These are phyloP conservation scores for Eristalinus sepulchralis DNA, from an alignment of 2,888 invertebrate genomes.

Conservation along the genomic window DNA sequence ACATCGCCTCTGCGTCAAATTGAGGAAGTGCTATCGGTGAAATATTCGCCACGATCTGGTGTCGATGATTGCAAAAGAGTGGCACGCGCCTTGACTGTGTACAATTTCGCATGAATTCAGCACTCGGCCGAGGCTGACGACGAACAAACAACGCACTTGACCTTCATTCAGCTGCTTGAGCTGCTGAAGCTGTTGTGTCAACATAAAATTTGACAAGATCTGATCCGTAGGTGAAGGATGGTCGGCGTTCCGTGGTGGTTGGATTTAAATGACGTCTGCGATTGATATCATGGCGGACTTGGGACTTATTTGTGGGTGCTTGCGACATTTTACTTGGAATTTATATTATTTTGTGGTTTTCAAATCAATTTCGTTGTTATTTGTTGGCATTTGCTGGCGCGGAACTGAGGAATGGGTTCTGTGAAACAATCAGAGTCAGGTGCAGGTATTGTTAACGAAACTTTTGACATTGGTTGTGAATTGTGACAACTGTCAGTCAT, in stretches of 20 bases:
- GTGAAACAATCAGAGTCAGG: not conserved
- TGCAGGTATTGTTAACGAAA: not conserved
- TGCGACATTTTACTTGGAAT: constrained; percentile 55
- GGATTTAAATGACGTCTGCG: not conserved
- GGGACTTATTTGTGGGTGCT: constrained; percentile 24
- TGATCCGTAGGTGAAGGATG: not conserved
- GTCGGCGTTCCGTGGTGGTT: not conserved
- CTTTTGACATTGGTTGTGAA: not conserved
- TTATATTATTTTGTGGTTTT: constrained; percentile 38
- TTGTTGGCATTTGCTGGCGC: not conserved
- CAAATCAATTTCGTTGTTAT: constrained; percentile 5
- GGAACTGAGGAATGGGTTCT: not conserved
- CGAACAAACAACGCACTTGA: constrained; percentile 15
- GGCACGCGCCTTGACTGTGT: not conserved
- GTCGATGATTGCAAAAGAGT: constrained; percentile 3
- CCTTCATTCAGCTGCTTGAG: constrained; percentile 3
- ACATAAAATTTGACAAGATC: not conserved
- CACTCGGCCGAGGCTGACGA: not conserved
- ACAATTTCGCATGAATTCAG: not conserved
- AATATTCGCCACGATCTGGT: not conserved
- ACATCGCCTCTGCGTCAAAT: not conserved
- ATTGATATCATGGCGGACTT: constrained; percentile 34
- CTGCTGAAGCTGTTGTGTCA: too few relatives aligned
- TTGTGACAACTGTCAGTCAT: not conserved
- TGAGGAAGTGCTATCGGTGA: constrained; percentile 6